Conservation (phyloP, 1,140 invertebrate species). For the Zaprionus africanus region DNA sequence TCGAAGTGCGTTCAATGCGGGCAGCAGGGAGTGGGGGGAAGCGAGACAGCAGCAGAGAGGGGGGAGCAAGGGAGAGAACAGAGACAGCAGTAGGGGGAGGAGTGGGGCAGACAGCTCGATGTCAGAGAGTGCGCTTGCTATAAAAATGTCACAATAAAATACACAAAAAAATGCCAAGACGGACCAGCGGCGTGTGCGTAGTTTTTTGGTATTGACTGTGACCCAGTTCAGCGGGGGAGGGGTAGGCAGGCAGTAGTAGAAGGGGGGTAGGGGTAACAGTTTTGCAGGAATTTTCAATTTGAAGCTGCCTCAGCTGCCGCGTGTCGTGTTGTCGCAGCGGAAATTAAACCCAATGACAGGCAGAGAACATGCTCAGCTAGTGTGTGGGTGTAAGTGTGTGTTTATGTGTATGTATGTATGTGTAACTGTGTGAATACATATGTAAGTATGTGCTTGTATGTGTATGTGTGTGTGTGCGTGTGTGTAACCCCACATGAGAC, state of each 20-base stretch:
- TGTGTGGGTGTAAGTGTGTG: conserved; percentile 11
- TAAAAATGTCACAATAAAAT: conserved; percentile 81
- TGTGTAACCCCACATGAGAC: conserved; percentile 40
- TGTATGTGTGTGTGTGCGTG: conserved; percentile 14
- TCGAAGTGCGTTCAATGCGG: conserved; percentile 45
- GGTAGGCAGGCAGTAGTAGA: not conserved
- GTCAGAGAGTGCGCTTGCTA: conserved; percentile 42
- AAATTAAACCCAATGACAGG: conserved; percentile 78
- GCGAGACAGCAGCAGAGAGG: not conserved
- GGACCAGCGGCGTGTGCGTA: conserved; percentile 31
- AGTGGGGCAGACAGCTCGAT: conserved; percentile 9
- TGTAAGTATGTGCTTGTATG: not conserved
- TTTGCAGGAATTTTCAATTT: conserved; percentile 72
- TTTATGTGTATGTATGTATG: no score
- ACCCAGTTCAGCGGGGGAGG: conserved; percentile 49
- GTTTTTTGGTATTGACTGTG: conserved; percentile 56
- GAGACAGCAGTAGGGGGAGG: not conserved
- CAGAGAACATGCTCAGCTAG: conserved; percentile 45
- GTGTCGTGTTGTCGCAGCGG: conserved; percentile 45
- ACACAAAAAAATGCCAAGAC: conserved; percentile 64
- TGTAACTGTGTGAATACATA: not conserved
- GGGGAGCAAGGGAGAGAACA: no score
- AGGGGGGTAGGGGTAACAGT: not conserved
- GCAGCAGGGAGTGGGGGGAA: not conserved
- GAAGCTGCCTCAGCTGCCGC: conserved; percentile 40